These are phyloP conservation scores for Torymus auratus DNA, from an alignment of 2,888 invertebrate genomes.

Conservation along the genomic window DNA sequence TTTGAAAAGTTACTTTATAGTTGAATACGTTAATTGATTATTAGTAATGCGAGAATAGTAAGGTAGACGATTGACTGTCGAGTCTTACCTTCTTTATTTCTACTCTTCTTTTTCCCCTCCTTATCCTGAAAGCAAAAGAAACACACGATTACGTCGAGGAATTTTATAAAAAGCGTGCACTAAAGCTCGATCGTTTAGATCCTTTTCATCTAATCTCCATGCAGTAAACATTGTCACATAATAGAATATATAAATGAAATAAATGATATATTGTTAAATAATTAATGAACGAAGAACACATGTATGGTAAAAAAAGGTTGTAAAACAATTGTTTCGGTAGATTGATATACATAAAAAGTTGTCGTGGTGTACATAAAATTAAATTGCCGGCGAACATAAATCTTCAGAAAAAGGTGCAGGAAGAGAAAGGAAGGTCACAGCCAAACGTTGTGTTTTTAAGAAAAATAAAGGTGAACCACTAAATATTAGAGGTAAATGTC, in stretches of 20 bases:
- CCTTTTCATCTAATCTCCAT: constrained; percentile 19
- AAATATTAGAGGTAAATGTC: constrained; percentile 31
- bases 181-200: constrained; percentile 17
- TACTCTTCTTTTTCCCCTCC: constrained; percentile 90
- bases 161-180: not conserved
- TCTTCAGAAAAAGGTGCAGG: not conserved
- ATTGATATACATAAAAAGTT: constrained; percentile 14
- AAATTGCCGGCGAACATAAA: constrained; percentile 13
- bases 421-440: constrained; percentile 15
- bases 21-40: no score
- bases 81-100: constrained; percentile 90
- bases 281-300: constrained; percentile 17
- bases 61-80: not conserved
- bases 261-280: not conserved
- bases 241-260: constrained; percentile 21
- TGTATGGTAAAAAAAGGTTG: not conserved
- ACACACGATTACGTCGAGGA: constrained; percentile 7
- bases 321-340: not conserved
- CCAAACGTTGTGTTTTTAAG: constrained; percentile 3
- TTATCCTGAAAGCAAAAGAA: constrained; percentile 84
- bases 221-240: constrained; percentile 28
- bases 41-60: no score
- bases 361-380: constrained; percentile 5
- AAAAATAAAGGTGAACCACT: constrained; percentile 31
- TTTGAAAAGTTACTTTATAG: no score